Evolutionary conservation across 2,888 invertebrate species (phyloP), one percentile per base, ranked within the genome.

Genomic region (Sminthurinus aureus): DNA sequence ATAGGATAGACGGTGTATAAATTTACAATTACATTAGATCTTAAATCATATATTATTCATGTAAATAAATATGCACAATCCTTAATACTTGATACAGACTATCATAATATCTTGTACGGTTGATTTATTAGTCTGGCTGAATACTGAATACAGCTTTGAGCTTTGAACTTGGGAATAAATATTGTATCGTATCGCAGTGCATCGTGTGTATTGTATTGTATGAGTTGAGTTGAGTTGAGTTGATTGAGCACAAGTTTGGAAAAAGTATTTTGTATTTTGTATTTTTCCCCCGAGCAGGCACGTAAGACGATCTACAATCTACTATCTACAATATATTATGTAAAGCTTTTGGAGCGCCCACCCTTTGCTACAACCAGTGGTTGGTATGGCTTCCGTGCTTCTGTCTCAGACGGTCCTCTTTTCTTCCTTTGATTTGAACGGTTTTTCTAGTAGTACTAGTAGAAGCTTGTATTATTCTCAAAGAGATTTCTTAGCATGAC

Each of bases 281-380:
- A 66, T 66, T 18, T 51, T 50, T 75, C 50, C 11, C 20, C 26
- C 2, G 78, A 8, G 22, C 78, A 26, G 78, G 26, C 75, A 50
- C 50, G 52, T 52, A 50, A 75, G 75, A 75, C n/a, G 73, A 6
- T n/a, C n/a, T n/a, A n/a, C n/a, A 11, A 38, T 13, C 13, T 8
- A 73, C 9, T 3, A 22, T 11, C 73, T n/a, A 75, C 1, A 52
- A 22, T 64, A 50, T 26, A 71, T 71, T 71, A 71, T 71, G 71
- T 71, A 71, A 71, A 71, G 71, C 71, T 71, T 71, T 75, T 26
- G 74, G 74, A 84, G 84, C 74, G 84, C 84, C 84, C 84, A 84
- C 84, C 84, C 84, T 84, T 79, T 51, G 81, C 78, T 84, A 64
- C 8, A 69, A 77, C 79, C 84, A 84, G 84, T 84, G 84, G 84